Evolutionary conservation across 1,140 invertebrate species (phyloP).

Genomic region (Mizuhopecten yessoensis): DNA sequence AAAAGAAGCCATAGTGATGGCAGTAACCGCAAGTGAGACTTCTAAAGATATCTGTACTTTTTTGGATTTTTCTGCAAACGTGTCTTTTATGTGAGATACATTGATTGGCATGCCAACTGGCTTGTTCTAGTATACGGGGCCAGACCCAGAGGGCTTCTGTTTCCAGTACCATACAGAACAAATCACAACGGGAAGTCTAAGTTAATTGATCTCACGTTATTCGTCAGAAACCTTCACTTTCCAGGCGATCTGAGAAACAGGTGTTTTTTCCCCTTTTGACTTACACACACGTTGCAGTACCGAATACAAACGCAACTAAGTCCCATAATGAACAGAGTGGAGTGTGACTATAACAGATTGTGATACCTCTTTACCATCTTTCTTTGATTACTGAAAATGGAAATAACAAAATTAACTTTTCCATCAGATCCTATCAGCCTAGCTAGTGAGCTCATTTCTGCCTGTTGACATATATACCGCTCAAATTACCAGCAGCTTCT

Average conservation of each 20-base stretch:
- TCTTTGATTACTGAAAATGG: background rate
- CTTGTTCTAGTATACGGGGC: background rate
- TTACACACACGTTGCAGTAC: background rate
- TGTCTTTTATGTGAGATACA: background rate
- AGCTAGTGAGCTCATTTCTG: background rate
- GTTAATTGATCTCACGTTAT: background rate
- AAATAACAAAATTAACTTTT: conserved; percentile 7
- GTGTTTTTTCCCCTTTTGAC: background rate
- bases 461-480: too few species aligned
- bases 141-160: background rate
- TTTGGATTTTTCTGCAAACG: background rate
- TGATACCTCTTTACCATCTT: background rate
- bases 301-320: background rate
- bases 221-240: background rate
- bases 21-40: background rate
- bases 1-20: background rate
- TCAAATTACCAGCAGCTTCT: too few species aligned
- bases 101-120: conserved; percentile 5
- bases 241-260: background rate
- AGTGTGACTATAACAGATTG: background rate
- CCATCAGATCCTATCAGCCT: background rate
- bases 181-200: conserved; percentile 10
- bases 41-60: conserved; percentile 18
- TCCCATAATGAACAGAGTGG: background rate
- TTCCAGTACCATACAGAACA: background rate